Evolutionary conservation across 2,113 vertebrate genomes (phyloP).

Genomic region (Melanostigma gelatinosum): DNA sequence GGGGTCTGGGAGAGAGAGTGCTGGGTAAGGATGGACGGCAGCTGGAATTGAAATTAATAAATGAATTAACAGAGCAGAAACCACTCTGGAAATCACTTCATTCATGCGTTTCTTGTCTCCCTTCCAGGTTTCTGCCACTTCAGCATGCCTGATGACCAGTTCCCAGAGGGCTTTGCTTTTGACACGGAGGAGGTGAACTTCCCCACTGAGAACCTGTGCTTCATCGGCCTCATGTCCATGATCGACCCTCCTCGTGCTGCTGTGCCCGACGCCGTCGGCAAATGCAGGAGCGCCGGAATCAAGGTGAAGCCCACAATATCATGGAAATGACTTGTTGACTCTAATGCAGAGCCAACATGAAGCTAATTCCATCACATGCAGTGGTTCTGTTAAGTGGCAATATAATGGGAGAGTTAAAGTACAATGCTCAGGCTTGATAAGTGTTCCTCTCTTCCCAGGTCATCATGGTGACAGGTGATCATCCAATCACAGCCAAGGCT

Average conservation of each 20-base stretch:
- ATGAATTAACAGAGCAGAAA: not conserved
- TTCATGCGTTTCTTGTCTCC: not conserved
- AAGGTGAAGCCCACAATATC: constrained; percentile 79
- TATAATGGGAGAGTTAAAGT: not conserved
- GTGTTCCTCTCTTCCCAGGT: constrained; percentile 78
- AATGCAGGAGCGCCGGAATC: constrained; percentile 94
- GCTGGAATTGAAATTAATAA: not conserved
- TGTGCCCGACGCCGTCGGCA: constrained; percentile 92
- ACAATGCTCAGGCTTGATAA: not conserved
- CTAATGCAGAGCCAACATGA: too few species aligned
- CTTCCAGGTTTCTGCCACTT: constrained; percentile 89
- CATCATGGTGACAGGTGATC: constrained; percentile 97
- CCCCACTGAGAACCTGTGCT: constrained; percentile 90
- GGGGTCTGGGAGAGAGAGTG: constrained; percentile 91
- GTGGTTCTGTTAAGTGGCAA: not conserved
- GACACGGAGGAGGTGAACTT: constrained; percentile 92
- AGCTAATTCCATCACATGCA: not conserved
- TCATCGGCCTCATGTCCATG: constrained; percentile 96
- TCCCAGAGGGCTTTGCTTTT: constrained; percentile 88
- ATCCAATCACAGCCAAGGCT: constrained; percentile 96
- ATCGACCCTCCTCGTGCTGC: constrained; percentile 92
- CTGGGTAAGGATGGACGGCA: constrained; percentile 80
- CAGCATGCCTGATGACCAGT: constrained; percentile 87
- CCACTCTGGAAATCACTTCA: not conserved
- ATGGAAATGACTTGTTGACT: not conserved